phyloP scores from a whole-genome alignment of 2,797 vertebrate species.

The Sebastes iracundus region DNA sequence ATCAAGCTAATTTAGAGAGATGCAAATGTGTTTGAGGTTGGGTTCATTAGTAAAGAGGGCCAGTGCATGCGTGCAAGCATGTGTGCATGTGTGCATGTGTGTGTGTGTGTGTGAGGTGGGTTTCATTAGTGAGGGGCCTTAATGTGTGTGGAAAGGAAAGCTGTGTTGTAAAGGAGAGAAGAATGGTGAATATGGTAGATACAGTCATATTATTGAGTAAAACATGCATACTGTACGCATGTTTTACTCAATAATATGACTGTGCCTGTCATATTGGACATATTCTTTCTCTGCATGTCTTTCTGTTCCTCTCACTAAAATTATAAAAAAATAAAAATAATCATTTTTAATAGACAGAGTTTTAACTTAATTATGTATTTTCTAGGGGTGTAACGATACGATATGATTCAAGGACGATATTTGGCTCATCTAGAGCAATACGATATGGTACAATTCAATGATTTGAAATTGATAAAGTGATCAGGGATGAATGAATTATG shows the following conservation, averaged over 20 bases:
- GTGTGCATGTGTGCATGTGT: not conserved
- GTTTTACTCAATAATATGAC: too few relatives aligned
- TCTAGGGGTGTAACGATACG: too few relatives aligned
- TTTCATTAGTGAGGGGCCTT: constrained; percentile 63
- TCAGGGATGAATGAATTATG: too few relatives aligned
- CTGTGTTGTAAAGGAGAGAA: constrained; percentile 33
- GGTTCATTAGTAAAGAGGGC: constrained; percentile 77
- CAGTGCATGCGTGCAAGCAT: constrained; percentile 21
- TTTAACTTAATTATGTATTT: not conserved
- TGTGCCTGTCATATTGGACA: not conserved
- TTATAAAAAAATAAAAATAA: not conserved
- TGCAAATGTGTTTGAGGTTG: constrained; percentile 80
- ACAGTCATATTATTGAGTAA: constrained; percentile 7
- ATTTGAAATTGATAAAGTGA: too few relatives aligned
- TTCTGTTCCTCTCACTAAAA: not conserved
- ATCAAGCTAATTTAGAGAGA: constrained; percentile 83
- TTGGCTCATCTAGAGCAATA: too few relatives aligned
- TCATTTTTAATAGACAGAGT: too few relatives aligned
- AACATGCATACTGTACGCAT: not conserved
- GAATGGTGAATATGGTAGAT: constrained; percentile 34
- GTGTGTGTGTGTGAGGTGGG: constrained; percentile 13
- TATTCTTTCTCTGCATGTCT: not conserved
- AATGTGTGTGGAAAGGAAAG: constrained; percentile 63
- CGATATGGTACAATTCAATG: too few relatives aligned
- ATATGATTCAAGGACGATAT: too few relatives aligned